These are phyloP conservation scores for Physella acuta DNA, from an alignment of 1,140 invertebrate species.

Conservation along the genomic window DNA sequence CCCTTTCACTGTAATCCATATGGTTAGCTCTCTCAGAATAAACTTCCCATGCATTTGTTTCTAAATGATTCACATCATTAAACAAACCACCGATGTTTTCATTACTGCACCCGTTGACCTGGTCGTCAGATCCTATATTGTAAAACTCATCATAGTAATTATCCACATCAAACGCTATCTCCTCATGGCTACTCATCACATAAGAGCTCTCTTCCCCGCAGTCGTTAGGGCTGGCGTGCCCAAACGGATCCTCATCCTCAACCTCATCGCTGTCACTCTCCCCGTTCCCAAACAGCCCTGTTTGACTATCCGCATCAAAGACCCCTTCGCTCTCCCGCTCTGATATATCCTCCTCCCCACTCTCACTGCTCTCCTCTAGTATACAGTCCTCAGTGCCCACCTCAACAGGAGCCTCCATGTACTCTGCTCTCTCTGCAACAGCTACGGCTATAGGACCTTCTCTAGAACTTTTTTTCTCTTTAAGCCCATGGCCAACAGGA, in stretches of 20 bases:
- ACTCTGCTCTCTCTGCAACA: neutral
- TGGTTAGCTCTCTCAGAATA: too few relatives aligned
- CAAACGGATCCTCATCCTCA: neutral
- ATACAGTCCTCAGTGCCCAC: neutral
- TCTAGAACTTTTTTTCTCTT: neutral
- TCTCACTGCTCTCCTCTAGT: neutral
- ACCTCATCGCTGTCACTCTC: constrained; percentile 27
- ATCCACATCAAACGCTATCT: neutral
- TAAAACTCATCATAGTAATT: constrained; percentile 25
- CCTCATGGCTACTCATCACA: neutral
- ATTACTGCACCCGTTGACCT: constrained; percentile 2
- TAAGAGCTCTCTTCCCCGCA: neutral
- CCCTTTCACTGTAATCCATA: neutral
- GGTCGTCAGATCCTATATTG: constrained; percentile 19
- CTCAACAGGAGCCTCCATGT: neutral
- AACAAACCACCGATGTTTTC: neutral
- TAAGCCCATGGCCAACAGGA: neutral
- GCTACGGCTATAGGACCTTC: neutral
- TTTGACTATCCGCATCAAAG: constrained; percentile 15
- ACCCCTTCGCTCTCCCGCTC: constrained; percentile 6
- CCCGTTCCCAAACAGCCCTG: constrained; percentile 18
- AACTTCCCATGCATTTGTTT: neutral
- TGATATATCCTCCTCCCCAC: neutral
- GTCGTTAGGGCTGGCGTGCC: neutral
- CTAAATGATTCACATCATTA: neutral